Conservation (phyloP, 2,888 invertebrate genomes). For the Eueremaeus valkanovi region DNA sequence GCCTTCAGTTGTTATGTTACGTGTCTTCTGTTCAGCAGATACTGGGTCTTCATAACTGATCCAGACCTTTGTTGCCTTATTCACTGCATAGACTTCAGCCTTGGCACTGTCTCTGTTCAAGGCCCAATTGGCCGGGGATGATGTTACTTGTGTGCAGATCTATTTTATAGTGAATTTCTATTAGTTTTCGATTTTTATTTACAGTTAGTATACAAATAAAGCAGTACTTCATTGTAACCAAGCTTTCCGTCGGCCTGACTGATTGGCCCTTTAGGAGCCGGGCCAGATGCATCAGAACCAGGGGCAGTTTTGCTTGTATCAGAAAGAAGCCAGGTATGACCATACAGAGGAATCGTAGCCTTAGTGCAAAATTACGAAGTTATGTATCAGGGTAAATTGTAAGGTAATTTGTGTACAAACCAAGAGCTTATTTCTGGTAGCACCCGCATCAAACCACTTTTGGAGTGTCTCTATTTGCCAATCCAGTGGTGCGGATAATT, state of each 20-base stretch:
- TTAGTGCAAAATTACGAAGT: background rate
- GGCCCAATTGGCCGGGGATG: background rate
- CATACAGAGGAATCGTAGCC: conserved; percentile 14
- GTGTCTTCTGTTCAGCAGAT: background rate
- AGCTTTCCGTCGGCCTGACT: conserved; percentile 23
- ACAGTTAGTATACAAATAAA: too few species aligned
- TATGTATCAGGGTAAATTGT: background rate
- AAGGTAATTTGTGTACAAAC: background rate
- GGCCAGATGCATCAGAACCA: background rate
- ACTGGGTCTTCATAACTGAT: conserved; percentile 16
- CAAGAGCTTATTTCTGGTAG: background rate
- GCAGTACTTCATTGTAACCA: conserved; percentile 28
- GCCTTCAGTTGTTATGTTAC: conserved; percentile 17
- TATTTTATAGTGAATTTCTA: background rate
- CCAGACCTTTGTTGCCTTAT: conserved; percentile 15
- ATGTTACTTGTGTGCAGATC: background rate
- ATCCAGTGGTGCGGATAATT: background rate
- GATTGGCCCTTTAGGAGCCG: background rate
- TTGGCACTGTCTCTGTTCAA: background rate
- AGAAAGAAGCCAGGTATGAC: conserved; percentile 15
- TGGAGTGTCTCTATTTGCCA: background rate
- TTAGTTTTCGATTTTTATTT: too few species aligned
- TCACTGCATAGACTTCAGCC: conserved; percentile 1
- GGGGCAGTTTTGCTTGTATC: background rate
- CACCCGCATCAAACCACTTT: background rate